phyloP scores from a whole-genome alignment of 2,113 vertebrate species.

The Paramisgurnus dabryanus region DNA sequence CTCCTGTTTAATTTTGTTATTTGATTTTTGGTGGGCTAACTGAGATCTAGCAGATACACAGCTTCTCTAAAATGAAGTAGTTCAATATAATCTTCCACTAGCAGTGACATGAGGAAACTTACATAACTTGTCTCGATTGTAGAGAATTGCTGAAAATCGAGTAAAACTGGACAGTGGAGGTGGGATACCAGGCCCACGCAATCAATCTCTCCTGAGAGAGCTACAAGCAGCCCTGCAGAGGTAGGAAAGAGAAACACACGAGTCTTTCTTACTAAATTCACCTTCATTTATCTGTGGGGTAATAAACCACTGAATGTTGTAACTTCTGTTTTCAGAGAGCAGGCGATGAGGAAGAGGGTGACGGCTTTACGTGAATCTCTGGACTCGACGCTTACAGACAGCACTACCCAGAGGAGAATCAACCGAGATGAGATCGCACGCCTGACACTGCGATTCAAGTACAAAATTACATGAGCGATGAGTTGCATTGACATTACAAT shows the following conservation, averaged over 20 bases:
- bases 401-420: constrained; percentile 64
- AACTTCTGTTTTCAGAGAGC: constrained; percentile 65
- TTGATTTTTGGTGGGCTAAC: no score
- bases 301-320: not conserved
- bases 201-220: constrained; percentile 68
- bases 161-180: constrained; percentile 49
- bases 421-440: constrained; percentile 71
- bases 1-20: no score
- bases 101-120: not conserved
- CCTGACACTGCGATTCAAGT: constrained; percentile 84
- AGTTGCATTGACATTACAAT: not conserved
- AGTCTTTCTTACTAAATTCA: not conserved
- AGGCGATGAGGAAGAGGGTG: constrained; percentile 71
- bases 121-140: constrained; percentile 43
- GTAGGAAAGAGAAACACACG: constrained; percentile 57
- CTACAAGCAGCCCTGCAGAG: constrained; percentile 70
- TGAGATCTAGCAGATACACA: no score
- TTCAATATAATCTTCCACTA: no score
- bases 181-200: constrained; percentile 52
- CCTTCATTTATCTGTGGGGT: not conserved
- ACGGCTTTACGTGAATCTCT: constrained; percentile 71
- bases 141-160: constrained; percentile 64
- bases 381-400: constrained; percentile 69
- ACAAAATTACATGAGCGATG: not conserved
- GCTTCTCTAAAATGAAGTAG: no score